Conservation (phyloP, 2,113 vertebrate genomes). For the Phrynosoma platyrhinos region DNA sequence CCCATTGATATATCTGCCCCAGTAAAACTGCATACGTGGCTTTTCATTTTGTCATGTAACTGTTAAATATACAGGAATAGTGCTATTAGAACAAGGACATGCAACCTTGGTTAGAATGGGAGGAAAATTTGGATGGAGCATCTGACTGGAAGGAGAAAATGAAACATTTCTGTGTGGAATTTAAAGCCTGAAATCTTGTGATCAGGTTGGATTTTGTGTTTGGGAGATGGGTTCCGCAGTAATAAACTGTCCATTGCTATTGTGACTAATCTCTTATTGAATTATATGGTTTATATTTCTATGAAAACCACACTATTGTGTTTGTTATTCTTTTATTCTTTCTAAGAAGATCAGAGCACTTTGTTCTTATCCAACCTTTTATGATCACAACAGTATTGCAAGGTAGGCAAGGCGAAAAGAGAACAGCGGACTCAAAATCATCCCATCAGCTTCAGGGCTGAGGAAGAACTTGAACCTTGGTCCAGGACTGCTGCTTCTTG, state of each 20-base stretch:
- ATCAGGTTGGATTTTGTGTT: not conserved
- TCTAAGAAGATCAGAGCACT: not conserved
- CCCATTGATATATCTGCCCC: no score
- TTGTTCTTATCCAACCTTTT: not conserved
- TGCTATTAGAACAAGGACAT: no score
- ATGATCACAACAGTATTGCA: not conserved
- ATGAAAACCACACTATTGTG: not conserved
- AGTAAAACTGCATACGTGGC: not conserved
- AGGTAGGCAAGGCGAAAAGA: not conserved
- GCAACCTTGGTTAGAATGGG: not conserved
- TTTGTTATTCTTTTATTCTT: not conserved
- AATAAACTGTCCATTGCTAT: not conserved
- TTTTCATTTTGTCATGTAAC: not conserved
- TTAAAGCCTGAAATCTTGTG: not conserved
- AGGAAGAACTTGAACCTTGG: no score
- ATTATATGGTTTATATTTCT: not conserved
- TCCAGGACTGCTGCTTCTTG: no score
- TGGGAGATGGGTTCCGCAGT: not conserved
- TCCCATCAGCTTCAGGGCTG: not conserved
- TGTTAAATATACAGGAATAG: not conserved
- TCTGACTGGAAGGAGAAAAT: not conserved
- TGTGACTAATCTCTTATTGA: not conserved
- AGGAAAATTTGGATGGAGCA: not conserved
- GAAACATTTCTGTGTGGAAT: not conserved
- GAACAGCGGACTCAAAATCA: not conserved